Evolutionary conservation across 2,888 invertebrate species (phyloP).

Genomic region (Acheta domesticus): DNA sequence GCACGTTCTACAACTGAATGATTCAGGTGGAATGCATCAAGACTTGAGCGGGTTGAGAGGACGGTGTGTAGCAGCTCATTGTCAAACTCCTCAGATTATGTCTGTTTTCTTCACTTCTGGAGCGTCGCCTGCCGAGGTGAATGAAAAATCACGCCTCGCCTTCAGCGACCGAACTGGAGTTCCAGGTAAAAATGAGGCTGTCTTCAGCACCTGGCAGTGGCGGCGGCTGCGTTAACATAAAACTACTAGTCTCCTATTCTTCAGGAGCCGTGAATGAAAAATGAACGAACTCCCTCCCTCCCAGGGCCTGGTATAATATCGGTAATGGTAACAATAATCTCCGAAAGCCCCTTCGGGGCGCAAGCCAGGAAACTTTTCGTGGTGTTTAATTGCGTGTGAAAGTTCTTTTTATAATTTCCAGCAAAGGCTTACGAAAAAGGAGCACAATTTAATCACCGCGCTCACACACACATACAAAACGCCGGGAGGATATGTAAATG

Average conservation of each 20-base stretch:
- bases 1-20: too few relatives aligned
- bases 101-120: too few relatives aligned
- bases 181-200: neutral
- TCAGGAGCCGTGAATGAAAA: slow-evolving; percentile 18
- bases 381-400: slow-evolving; percentile 18
- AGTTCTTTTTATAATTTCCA: slow-evolving; percentile 6
- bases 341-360: neutral
- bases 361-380: neutral
- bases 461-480: neutral
- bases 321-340: slow-evolving; percentile 18
- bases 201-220: neutral
- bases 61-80: too few relatives aligned
- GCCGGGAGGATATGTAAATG: neutral
- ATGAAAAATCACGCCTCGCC: neutral
- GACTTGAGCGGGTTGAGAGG: too few relatives aligned
- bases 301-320: neutral
- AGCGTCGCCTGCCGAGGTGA: neutral
- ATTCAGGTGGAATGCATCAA: too few relatives aligned
- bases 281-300: neutral
- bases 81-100: too few relatives aligned
- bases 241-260: neutral
- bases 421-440: neutral
- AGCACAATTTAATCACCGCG: neutral
- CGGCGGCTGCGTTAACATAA: neutral
- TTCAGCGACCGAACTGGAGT: neutral